Percentiles rank a stretch among this genome's conserved stretches.
phyloP scores from a whole-genome alignment of 2,113 vertebrate species.

The Mixornis gularis region DNA sequence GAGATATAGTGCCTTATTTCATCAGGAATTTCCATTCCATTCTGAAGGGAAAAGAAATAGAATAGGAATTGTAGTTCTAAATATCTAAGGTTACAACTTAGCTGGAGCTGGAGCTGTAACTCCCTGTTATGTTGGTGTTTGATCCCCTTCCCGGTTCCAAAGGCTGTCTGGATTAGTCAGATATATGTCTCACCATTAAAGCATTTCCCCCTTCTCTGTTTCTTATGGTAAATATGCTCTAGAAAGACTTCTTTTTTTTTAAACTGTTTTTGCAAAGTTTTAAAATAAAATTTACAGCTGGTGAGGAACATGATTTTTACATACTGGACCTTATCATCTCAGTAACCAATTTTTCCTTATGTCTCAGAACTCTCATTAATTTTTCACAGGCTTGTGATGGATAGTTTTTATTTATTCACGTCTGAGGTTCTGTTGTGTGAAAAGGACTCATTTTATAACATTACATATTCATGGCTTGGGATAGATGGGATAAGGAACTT shows the following conservation, averaged over 20 bases:
- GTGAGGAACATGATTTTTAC: slow-evolving; percentile 54
- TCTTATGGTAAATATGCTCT: neutral
- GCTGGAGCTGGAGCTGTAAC: neutral
- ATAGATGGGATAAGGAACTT: slow-evolving; percentile 91
- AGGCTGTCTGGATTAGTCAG: neutral
- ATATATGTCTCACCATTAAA: slow-evolving; percentile 2
- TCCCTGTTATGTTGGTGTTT: neutral
- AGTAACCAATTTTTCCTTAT: slow-evolving; percentile 70
- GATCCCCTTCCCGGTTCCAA: neutral
- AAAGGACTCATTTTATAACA: slow-evolving; percentile 96
- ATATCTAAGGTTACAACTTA: neutral
- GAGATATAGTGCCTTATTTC: neutral
- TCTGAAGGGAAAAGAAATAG: neutral
- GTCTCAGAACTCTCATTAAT: slow-evolving; percentile 87
- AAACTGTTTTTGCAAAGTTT: slow-evolving; percentile 18
- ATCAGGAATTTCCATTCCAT: neutral
- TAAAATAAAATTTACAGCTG: slow-evolving; percentile 18
- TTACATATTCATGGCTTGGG: slow-evolving; percentile 99
- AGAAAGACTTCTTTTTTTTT: neutral
- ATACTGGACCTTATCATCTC: slow-evolving; percentile 70
- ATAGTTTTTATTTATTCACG: slow-evolving; percentile 97
- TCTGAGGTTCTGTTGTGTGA: slow-evolving; percentile 91
- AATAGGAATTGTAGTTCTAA: neutral
- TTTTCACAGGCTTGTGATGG: slow-evolving; percentile 89
- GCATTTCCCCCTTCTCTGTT: neutral